Conservation (phyloP, 2,888 invertebrate genomes). For the Habroteleia sp. region DNA sequence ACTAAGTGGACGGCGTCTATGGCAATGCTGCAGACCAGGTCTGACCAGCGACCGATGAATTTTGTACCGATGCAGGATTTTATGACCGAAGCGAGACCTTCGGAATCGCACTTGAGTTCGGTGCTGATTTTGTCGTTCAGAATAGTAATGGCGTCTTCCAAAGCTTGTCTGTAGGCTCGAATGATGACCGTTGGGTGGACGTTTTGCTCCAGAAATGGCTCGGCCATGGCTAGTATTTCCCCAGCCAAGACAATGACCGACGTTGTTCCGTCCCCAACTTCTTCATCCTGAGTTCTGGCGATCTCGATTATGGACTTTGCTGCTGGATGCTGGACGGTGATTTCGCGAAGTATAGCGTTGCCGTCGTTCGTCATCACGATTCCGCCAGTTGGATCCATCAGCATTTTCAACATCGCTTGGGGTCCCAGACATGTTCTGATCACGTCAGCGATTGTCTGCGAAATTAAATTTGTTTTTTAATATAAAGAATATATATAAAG, state of each 20-base stretch:
- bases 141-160: constrained; percentile 94
- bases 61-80: constrained; percentile 98
- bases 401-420: constrained; percentile 99
- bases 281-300: constrained; percentile 99
- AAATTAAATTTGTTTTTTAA: no score
- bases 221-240: constrained; percentile 95
- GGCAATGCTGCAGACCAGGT: constrained; percentile 97
- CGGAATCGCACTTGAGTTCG: constrained; percentile 89
- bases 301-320: constrained; percentile 99
- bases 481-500: no score
- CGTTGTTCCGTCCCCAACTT: constrained; percentile 99
- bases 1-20: constrained; percentile 97
- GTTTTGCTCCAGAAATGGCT: constrained; percentile 94
- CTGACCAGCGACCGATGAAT: constrained; percentile 97
- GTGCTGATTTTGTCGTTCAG: constrained; percentile 91
- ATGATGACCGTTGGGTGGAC: constrained; percentile 99
- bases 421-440: constrained; percentile 99
- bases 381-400: constrained; percentile 99
- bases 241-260: constrained; percentile 99
- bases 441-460: constrained; percentile 99
- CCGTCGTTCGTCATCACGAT: constrained; percentile 99
- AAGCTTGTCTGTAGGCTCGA: constrained; percentile 94
- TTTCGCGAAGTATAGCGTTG: constrained; percentile 98
- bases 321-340: constrained; percentile 98
- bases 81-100: constrained; percentile 92